A percentile compares a stretch with the other conserved stretches of the same genome.
These are phyloP conservation scores for Muscicapa adusta DNA, from an alignment of 2,113 vertebrate genomes.

Conservation along the genomic window DNA sequence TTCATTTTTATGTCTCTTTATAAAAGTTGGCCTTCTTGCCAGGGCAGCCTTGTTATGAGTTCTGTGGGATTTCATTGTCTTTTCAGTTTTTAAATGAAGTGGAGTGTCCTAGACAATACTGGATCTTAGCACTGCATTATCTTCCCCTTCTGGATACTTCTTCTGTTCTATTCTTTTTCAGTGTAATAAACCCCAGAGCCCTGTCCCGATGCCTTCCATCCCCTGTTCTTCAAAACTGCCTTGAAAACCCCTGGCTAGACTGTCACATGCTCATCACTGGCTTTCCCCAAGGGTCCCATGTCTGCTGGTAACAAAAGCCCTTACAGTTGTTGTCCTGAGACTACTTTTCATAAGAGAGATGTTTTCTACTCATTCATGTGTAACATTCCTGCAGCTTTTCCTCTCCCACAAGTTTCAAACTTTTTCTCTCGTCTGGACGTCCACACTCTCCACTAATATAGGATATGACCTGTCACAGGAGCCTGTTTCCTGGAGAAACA, in stretches of 20 bases:
- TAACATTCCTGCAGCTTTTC: neutral
- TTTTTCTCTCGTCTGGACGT: neutral
- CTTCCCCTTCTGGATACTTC: neutral
- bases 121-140: neutral
- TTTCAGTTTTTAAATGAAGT: neutral
- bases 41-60: neutral
- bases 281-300: neutral
- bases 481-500: neutral
- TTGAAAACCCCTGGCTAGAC: neutral
- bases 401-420: neutral
- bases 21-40: neutral
- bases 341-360: neutral
- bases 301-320: neutral
- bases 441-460: neutral
- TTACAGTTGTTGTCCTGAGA: neutral
- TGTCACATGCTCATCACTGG: neutral
- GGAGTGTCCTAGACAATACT: neutral
- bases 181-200: neutral
- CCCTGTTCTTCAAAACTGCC: neutral
- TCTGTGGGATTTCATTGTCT: neutral
- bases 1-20: neutral
- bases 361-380: neutral
- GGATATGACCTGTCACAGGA: neutral
- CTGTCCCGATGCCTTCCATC: neutral
- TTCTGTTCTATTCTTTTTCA: neutral